A percentile compares a stretch with the other conserved stretches of the same genome.
Evolutionary conservation across 2,888 invertebrate species (phyloP).

Genomic region (Caenorhabditis plicata): DNA sequence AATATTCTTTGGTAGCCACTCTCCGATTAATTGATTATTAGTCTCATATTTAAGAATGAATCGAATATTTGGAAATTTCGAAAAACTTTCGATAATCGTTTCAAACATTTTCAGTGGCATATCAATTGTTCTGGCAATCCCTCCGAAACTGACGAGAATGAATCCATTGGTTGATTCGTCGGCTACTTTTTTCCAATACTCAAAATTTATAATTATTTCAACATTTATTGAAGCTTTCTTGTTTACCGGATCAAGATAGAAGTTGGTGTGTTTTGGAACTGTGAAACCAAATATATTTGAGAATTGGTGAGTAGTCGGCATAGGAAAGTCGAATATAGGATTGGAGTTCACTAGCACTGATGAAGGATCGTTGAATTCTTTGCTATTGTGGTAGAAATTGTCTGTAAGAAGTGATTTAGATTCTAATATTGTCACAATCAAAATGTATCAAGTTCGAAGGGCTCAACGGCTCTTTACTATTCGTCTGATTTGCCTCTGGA

Average conservation of each 20-base stretch:
- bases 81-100: slow-evolving; percentile 41
- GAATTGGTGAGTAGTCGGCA: slow-evolving; percentile 47
- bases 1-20: slow-evolving; percentile 43
- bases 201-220: too few relatives aligned
- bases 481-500: too few relatives aligned
- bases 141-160: slow-evolving; percentile 56
- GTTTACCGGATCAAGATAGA: slow-evolving; percentile 14
- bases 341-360: slow-evolving; percentile 51
- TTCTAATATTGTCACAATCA: too few relatives aligned
- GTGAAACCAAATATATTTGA: slow-evolving; percentile 48
- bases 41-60: slow-evolving; percentile 54
- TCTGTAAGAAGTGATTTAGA: too few relatives aligned
- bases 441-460: too few relatives aligned
- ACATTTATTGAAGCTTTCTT: too few relatives aligned
- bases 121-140: slow-evolving; percentile 56
- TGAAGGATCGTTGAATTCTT: too few relatives aligned
- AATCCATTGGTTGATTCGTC: slow-evolving; percentile 38
- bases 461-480: too few relatives aligned
- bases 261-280: too few relatives aligned
- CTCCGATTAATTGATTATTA: slow-evolving; percentile 5
- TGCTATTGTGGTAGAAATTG: too few relatives aligned
- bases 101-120: slow-evolving; percentile 44
- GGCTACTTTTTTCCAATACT: slow-evolving; percentile 50
- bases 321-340: slow-evolving; percentile 55
- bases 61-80: slow-evolving; percentile 42